phyloP scores from a whole-genome alignment of 2,113 vertebrate genomes.

The Calidris pygmaea region DNA sequence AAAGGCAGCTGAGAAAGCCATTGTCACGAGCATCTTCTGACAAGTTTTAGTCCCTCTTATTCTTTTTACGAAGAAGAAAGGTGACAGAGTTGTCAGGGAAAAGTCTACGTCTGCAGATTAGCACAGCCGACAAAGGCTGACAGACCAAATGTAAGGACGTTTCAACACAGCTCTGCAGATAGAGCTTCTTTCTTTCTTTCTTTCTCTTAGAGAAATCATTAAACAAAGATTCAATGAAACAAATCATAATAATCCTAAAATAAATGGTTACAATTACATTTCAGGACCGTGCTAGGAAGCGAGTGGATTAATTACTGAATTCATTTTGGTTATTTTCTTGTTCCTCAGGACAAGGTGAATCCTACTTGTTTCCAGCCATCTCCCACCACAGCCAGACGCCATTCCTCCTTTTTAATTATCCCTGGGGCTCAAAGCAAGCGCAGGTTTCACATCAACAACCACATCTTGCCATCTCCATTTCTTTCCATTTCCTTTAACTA shows the following conservation, averaged over 20 bases:
- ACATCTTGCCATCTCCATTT: not conserved
- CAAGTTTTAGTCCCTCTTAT: not conserved
- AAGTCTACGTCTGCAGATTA: not conserved
- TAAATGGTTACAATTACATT: not conserved
- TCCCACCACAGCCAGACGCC: not conserved
- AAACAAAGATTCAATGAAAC: not conserved
- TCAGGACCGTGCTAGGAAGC: not conserved
- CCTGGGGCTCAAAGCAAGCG: not conserved
- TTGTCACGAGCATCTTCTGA: not conserved
- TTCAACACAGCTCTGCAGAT: not conserved
- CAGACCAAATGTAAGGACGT: not conserved
- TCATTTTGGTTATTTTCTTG: not conserved
- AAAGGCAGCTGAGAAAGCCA: not conserved
- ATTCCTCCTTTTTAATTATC: not conserved
- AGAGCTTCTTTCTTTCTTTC: not conserved
- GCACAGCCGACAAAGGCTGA: not conserved
- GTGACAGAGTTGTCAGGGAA: not conserved
- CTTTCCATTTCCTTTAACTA: not conserved
- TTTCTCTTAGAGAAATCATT: not conserved
- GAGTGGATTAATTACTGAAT: not conserved
- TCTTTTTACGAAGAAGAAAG: not conserved
- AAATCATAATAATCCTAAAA: not conserved
- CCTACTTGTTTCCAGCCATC: not conserved
- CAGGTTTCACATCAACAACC: not conserved
- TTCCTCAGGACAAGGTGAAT: not conserved